These are phyloP conservation scores for Adelges cooleyi DNA, from an alignment of 1,140 invertebrate species.

Conservation along the genomic window DNA sequence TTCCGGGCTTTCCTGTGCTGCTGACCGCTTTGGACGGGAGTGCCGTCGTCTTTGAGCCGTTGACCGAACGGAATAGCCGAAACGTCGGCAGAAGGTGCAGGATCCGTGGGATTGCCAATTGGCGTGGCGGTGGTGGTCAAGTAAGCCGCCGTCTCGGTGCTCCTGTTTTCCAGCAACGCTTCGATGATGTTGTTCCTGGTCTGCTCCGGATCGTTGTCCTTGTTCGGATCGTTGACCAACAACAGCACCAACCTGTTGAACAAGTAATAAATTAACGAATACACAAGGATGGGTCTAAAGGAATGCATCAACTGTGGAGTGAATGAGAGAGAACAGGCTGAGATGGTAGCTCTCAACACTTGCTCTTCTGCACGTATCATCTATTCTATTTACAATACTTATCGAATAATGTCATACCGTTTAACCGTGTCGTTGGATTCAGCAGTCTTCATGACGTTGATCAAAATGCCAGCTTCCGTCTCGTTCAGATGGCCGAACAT, in stretches of 20 bases:
- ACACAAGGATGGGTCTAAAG: too few relatives aligned
- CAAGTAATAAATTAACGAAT: too few relatives aligned
- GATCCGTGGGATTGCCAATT: not conserved
- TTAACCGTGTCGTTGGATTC: conserved; percentile 52
- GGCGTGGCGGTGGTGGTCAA: not conserved
- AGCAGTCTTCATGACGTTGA: conserved; percentile 67
- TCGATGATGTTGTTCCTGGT: conserved; percentile 7
- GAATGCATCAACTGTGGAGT: too few relatives aligned
- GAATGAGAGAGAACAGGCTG: too few relatives aligned
- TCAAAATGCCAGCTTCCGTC: conserved; percentile 56
- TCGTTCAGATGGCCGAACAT: conserved; percentile 63
- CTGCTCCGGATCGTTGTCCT: conserved; percentile 1
- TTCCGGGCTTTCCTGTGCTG: not conserved
- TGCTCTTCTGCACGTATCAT: too few relatives aligned
- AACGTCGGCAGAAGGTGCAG: not conserved
- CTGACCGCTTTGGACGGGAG: not conserved
- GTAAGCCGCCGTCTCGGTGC: conserved; percentile 18
- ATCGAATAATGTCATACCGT: not conserved
- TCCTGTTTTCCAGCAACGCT: conserved; percentile 24
- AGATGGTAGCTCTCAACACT: too few relatives aligned
- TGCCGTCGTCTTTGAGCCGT: not conserved
- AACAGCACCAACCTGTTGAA: conserved; percentile 48
- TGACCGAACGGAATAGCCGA: conserved; percentile 5
- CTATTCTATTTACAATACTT: not conserved
- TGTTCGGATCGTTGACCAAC: conserved; percentile 47